Conservation (phyloP, 2,888 invertebrate species). For the Odiellus spinosus region DNA sequence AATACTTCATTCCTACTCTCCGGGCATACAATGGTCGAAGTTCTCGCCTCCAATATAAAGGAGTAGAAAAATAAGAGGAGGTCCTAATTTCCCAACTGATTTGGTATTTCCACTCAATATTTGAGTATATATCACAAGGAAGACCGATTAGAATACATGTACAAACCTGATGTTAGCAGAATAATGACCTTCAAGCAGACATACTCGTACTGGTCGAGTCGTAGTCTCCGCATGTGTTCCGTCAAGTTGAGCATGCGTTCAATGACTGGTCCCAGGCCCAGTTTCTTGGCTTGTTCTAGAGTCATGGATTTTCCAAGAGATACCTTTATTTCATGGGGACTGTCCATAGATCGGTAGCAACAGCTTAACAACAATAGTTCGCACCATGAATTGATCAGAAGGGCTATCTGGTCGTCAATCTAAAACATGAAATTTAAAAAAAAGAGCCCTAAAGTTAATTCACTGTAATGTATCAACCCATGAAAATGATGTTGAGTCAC, state of each 20-base stretch:
- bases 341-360: conserved; percentile 80
- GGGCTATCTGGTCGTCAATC: conserved; percentile 95
- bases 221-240: conserved; percentile 69
- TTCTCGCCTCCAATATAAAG: too few species aligned
- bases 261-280: conserved; percentile 54
- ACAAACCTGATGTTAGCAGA: conserved; percentile 68
- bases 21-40: too few species aligned
- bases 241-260: conserved; percentile 89
- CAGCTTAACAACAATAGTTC: conserved; percentile 78
- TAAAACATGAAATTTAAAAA: too few species aligned
- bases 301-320: conserved; percentile 42
- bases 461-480: too few species aligned
- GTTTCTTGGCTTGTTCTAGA: conserved; percentile 47
- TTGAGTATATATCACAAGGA: too few species aligned
- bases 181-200: conserved; percentile 91
- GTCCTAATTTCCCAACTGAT: too few species aligned
- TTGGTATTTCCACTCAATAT: too few species aligned
- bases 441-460: too few species aligned
- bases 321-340: conserved; percentile 60
- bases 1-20: too few species aligned
- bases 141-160: neutral
- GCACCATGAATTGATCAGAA: conserved; percentile 95
- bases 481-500: too few species aligned
- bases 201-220: conserved; percentile 89
- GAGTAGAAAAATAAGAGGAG: too few species aligned